Conservation (phyloP, 2,797 vertebrate species). For the Acrossocheilus wenchowensis region DNA sequence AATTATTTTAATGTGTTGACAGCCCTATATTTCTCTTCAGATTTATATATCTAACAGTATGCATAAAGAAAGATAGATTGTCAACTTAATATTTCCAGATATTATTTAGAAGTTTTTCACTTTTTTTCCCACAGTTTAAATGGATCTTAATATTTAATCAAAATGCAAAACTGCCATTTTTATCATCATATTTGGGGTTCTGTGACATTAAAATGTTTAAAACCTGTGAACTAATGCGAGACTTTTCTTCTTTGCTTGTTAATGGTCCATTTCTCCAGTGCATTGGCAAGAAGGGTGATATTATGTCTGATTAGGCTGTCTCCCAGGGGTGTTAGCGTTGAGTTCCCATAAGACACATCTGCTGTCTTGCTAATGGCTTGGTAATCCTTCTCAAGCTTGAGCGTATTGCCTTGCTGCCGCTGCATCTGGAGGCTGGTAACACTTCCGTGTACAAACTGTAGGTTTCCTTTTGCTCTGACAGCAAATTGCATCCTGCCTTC, state of each 20-base stretch:
- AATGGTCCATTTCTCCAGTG: not conserved
- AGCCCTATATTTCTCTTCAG: not conserved
- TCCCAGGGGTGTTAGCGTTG: constrained; percentile 32
- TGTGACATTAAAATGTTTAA: not conserved
- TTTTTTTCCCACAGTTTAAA: not conserved
- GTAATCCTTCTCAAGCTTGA: constrained; percentile 44
- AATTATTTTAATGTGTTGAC: not conserved
- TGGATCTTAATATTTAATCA: not conserved
- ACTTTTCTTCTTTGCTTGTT: not conserved
- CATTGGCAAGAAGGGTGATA: not conserved
- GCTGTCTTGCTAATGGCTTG: constrained; percentile 42
- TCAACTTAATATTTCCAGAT: not conserved
- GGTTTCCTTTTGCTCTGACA: constrained; percentile 2
- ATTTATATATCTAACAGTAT: too few relatives aligned
- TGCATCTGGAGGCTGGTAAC: constrained; percentile 42
- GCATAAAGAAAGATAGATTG: not conserved
- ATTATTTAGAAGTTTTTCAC: not conserved
- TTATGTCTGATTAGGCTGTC: constrained; percentile 21
- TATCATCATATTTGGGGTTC: not conserved
- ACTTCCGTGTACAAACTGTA: constrained; percentile 7
- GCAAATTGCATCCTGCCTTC: constrained; percentile 34
- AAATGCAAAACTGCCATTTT: not conserved
- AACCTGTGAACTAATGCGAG: not conserved
- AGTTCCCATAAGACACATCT: constrained; percentile 49
- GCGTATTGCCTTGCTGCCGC: constrained; percentile 12